Conservation (phyloP, 2,888 invertebrate species). For the Papilio gigon region DNA sequence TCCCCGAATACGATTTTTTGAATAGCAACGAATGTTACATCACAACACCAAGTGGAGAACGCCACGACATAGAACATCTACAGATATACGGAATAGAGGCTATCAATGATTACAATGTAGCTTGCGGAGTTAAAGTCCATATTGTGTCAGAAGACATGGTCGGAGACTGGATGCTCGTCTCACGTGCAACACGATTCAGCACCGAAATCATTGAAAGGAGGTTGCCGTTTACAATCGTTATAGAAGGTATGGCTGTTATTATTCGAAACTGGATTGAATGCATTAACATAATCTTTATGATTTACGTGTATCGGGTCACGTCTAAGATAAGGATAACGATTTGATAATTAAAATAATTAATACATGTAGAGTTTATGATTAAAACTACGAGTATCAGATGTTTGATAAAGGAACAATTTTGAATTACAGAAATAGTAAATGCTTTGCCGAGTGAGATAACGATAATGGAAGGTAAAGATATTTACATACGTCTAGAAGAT, state of each 20-base stretch:
- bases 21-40: conserved; percentile 59
- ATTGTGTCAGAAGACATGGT: conserved; percentile 54
- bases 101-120: conserved; percentile 47
- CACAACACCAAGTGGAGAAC: conserved; percentile 55
- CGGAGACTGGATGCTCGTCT: conserved; percentile 66
- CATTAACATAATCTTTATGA: conserved; percentile 46
- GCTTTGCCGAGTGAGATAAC: conserved; percentile 52
- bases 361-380: conserved; percentile 26
- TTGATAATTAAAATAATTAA: conserved; percentile 47
- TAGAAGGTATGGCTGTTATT: conserved; percentile 65
- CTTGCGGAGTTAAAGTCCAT: conserved; percentile 58
- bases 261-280: conserved; percentile 37
- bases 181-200: conserved; percentile 51
- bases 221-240: conserved; percentile 58
- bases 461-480: conserved; percentile 58
- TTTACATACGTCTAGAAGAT: conserved; percentile 59
- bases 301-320: conserved; percentile 65
- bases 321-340: conserved; percentile 58
- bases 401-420: conserved; percentile 37
- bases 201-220: conserved; percentile 58
- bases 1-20: conserved; percentile 43
- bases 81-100: conserved; percentile 53
- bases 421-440: conserved; percentile 58
- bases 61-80: conserved; percentile 48
- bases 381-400: conserved; percentile 13